A percentile compares a stretch with the other conserved stretches of the same genome.
phyloP scores from a whole-genome alignment of 2,113 vertebrate species.

The Nycticorax nycticorax region DNA sequence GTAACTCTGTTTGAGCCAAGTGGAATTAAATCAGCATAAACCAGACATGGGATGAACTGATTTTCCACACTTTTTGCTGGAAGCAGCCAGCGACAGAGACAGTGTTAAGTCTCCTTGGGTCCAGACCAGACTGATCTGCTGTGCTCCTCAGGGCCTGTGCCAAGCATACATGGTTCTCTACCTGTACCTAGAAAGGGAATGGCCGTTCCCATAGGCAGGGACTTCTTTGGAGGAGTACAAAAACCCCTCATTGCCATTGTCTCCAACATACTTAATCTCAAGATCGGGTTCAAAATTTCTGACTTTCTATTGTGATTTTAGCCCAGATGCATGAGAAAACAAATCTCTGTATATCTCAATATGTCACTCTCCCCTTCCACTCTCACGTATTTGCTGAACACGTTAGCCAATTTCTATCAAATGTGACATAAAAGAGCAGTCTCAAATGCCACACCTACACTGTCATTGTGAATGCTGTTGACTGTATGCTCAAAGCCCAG shows the following conservation, averaged over 20 bases:
- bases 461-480: neutral
- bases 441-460: neutral
- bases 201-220: neutral
- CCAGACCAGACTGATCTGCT: neutral
- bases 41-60: neutral
- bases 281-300: neutral
- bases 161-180: neutral
- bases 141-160: neutral
- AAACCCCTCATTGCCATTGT: neutral
- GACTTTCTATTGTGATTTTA: neutral
- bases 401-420: neutral
- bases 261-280: neutral
- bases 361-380: neutral
- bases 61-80: neutral
- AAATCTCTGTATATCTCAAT: neutral
- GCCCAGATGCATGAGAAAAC: neutral
- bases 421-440: neutral
- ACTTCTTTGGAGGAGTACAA: neutral
- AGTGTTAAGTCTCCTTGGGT: neutral
- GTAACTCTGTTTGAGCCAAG: neutral
- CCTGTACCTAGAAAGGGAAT: neutral
- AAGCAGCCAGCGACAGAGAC: neutral
- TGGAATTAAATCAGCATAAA: neutral
- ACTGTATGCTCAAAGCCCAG: neutral
- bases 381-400: neutral